Conservation (phyloP, 1,140 invertebrate genomes). For the Hypsibius dujardini region DNA sequence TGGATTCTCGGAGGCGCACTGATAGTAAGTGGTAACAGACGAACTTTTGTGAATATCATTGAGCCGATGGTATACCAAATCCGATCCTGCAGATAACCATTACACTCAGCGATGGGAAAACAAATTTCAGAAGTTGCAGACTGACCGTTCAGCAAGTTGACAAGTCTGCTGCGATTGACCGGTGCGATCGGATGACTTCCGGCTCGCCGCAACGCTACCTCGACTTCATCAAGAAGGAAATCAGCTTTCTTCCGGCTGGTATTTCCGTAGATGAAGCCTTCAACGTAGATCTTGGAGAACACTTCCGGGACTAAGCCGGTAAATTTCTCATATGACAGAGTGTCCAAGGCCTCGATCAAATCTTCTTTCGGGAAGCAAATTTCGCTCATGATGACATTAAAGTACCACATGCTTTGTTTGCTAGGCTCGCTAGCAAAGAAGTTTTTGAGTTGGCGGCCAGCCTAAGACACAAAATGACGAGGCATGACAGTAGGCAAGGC, state of each 20-base stretch:
- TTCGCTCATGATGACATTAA: conserved; percentile 60
- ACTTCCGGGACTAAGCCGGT: conserved; percentile 22
- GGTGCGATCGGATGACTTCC: neutral
- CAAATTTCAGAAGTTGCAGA: neutral
- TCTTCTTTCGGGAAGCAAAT: conserved; percentile 71
- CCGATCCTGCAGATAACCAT: neutral
- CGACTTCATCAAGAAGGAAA: neutral
- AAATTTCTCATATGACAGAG: conserved; percentile 48
- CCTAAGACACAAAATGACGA: conserved; percentile 34
- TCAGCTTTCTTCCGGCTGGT: neutral
- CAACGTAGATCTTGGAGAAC: neutral
- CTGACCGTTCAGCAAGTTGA: neutral
- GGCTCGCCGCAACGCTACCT: neutral
- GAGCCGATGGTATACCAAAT: conserved; percentile 28
- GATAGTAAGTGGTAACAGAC: conserved; percentile 67
- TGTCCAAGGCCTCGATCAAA: conserved; percentile 52
- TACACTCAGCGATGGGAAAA: neutral
- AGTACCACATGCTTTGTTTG: conserved; percentile 76
- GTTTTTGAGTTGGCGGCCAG: conserved; percentile 48
- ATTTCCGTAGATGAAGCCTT: conserved; percentile 6
- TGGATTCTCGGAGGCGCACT: conserved; percentile 61
- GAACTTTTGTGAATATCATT: conserved; percentile 71
- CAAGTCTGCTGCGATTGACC: neutral
- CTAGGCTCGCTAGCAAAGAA: conserved; percentile 73
- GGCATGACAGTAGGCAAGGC: neutral